These are phyloP conservation scores for Criorhina ranunculi DNA, from an alignment of 2,888 invertebrate genomes.

Conservation along the genomic window DNA sequence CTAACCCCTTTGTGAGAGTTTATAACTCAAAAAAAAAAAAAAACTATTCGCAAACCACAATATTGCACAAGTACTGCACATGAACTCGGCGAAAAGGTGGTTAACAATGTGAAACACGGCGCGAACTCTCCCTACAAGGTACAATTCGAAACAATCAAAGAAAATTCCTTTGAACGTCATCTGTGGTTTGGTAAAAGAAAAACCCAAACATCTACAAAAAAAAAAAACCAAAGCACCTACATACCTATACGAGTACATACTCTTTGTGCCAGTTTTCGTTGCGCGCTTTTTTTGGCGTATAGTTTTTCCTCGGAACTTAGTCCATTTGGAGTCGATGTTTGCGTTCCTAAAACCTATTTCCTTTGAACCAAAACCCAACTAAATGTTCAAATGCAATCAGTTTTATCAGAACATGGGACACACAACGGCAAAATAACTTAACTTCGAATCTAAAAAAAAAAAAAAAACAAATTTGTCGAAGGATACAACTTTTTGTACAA, in stretches of 20 bases:
- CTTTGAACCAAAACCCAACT: conserved; percentile 41
- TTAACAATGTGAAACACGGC: conserved; percentile 54
- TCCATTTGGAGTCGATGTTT: conserved; percentile 71
- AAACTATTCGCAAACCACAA: conserved; percentile 64
- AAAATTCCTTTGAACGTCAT: conserved; percentile 75
- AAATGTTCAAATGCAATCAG: conserved; percentile 68
- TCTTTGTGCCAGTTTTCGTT: conserved; percentile 70
- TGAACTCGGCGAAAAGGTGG: conserved; percentile 60
- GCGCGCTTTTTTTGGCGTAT: conserved; percentile 29
- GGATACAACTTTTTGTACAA: conserved; percentile 49
- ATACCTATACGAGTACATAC: conserved; percentile 20
- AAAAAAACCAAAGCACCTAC: not conserved
- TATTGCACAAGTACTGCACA: conserved; percentile 69
- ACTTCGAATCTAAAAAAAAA: conserved; percentile 40
- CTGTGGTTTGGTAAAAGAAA: conserved; percentile 62
- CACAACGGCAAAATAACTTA: conserved; percentile 64
- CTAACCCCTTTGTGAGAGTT: conserved; percentile 44
- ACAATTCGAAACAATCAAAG: conserved; percentile 67
- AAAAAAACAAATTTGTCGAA: conserved; percentile 37
- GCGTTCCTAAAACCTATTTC: conserved; percentile 75
- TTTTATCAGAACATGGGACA: conserved; percentile 42
- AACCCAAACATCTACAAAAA: not conserved
- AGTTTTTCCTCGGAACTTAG: conserved; percentile 56
- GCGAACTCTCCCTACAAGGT: not conserved
- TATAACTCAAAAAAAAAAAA: conserved; percentile 60